Percentiles rank a stretch among this genome's conserved stretches.
phyloP scores from a whole-genome alignment of 2,888 invertebrate species.

The Liodrosophila aerea region DNA sequence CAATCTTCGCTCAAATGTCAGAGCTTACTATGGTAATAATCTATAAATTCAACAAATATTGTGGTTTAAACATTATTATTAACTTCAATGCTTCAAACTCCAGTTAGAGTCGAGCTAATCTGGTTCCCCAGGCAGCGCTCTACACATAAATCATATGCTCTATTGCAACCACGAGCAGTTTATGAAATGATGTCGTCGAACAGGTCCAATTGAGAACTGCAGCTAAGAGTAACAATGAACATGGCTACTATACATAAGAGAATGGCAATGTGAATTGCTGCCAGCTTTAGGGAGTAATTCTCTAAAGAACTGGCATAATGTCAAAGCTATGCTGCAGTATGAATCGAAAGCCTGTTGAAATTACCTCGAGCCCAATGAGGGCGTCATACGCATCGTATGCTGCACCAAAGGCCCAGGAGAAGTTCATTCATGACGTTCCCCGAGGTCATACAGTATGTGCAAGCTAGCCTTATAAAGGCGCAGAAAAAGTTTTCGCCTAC shows the following conservation, averaged over 20 bases:
- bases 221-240: background rate
- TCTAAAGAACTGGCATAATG: background rate
- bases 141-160: constrained; percentile 4
- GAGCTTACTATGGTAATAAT: constrained; percentile 3
- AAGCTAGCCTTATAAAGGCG: no score
- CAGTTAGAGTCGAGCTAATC: no score
- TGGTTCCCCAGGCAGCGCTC: background rate
- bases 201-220: constrained; percentile 11
- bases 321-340: no score
- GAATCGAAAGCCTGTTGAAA: constrained; percentile 1
- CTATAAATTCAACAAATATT: no score
- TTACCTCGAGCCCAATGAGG: background rate
- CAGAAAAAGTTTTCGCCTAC: constrained; percentile 60
- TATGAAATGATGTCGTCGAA: constrained; percentile 19
- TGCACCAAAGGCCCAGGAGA: constrained; percentile 40
- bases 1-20: constrained; percentile 3
- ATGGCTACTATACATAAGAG: background rate
- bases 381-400: constrained; percentile 19
- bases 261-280: background rate
- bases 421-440: constrained; percentile 7
- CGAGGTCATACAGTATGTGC: constrained; percentile 2
- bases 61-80: no score
- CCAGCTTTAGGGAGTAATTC: constrained; percentile 10
- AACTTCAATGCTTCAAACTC: no score
- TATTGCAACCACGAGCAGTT: constrained; percentile 5